These are phyloP conservation scores for Thecocarcelia acutangulata DNA, from an alignment of 2,888 invertebrate genomes.

Conservation along the genomic window DNA sequence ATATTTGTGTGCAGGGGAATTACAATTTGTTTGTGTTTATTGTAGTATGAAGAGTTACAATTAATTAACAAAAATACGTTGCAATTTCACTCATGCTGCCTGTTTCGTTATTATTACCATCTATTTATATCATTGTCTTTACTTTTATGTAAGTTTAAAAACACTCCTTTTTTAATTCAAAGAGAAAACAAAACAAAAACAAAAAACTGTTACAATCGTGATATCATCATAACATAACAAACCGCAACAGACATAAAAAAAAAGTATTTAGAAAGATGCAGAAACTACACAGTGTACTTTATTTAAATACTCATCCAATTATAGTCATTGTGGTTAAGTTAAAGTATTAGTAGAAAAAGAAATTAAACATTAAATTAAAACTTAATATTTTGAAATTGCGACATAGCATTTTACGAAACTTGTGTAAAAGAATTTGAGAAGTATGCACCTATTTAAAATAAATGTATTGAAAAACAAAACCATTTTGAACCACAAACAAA, in stretches of 20 bases:
- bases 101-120: conserved; percentile 17
- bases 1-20: conserved; percentile 1
- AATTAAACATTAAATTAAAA: background rate
- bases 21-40: conserved; percentile 12
- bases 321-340: background rate
- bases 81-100: conserved; percentile 50
- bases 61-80: conserved; percentile 73
- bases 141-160: conserved; percentile 39
- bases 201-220: conserved; percentile 7
- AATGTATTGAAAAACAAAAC: too few relatives aligned
- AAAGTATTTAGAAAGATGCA: background rate
- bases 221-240: conserved; percentile 1
- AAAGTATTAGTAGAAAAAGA: background rate
- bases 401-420: too few relatives aligned
- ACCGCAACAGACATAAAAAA: background rate
- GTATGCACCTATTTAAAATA: too few relatives aligned
- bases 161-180: background rate
- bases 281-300: conserved; percentile 2
- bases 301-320: conserved; percentile 24
- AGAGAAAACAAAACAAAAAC: conserved; percentile 20
- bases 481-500: too few relatives aligned
- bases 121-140: conserved; percentile 42
- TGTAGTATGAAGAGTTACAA: conserved; percentile 64
- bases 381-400: too few relatives aligned
- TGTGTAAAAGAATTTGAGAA: too few relatives aligned